Conservation (phyloP, 2,797 vertebrate species). For the Psittacula echo region DNA sequence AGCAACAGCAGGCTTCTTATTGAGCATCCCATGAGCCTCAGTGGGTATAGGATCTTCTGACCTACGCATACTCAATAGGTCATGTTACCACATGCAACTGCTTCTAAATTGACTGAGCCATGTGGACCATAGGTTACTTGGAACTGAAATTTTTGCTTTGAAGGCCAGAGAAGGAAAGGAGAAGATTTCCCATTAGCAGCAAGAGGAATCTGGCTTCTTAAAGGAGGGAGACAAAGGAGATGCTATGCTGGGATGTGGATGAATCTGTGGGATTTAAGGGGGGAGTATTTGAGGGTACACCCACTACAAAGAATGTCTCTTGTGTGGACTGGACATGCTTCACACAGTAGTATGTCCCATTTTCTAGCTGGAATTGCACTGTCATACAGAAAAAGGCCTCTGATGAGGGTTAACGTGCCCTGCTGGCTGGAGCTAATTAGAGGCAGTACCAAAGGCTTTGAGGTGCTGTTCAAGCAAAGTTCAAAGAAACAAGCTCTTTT, state of each 20-base stretch:
- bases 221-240: not conserved
- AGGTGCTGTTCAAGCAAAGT: constrained; percentile 8
- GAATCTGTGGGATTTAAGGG: not conserved
- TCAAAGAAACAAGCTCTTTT: constrained; percentile 31
- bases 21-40: not conserved
- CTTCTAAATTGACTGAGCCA: not conserved
- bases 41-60: not conserved
- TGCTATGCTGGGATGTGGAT: not conserved
- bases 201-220: not conserved
- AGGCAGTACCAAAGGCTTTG: constrained; percentile 4
- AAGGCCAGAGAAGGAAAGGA: not conserved
- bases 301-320: not conserved
- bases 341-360: not conserved
- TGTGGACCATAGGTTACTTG: not conserved
- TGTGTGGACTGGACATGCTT: not conserved
- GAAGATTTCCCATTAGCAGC: not conserved
- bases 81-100: not conserved
- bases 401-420: not conserved
- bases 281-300: not conserved
- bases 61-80: not conserved
- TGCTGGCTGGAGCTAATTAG: constrained; percentile 27
- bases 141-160: not conserved
- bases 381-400: not conserved
- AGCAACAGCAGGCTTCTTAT: not conserved
- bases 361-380: not conserved